Evolutionary conservation across 2,113 vertebrate species (phyloP), one percentile per base, ranked within the genome.

Genomic region (Ceratotherium simum): DNA sequence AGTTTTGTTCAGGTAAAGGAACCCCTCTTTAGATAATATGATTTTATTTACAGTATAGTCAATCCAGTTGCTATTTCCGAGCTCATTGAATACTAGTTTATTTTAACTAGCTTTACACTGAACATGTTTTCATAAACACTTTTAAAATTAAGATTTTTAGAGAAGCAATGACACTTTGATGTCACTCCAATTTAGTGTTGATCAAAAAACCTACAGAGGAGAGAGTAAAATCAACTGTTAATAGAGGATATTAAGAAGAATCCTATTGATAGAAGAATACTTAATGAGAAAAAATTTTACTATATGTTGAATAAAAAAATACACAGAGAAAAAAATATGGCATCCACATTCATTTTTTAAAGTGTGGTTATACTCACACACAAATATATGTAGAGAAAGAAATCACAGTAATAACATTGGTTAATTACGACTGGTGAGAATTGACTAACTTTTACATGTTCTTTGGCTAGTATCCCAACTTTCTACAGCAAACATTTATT

Each of bases 121-220:
- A 87, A 31, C 60, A 42, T 86, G 67, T 72, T 85, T 95, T 92
- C 69, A 90, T 75, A 80, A 93, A 46, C 42, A 65, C 13, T 56
- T 86, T 89, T 67, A 51, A 94, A 93, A 76, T 81, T 42, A 72
- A 85, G 39, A 79, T 60, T 65, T 96, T 86, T 72, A 90, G 14
- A 89, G 27, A 86, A 86, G 27, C 86, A 84, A 84, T 93, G 51
- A 81, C 17, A 88, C 6, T 94, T 81, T 60, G 18, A 42, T 73
- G 29, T 42, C 79, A 81, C 9, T 79, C 48, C n/a, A 95, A 20
- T 79, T 75, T 80, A 69, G n/a, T 65, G 70, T 2, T 62, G 25
- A 42, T 83, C 14, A 16, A 89, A 79, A 92, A 75, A 67, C n/a
- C 3, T 70, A 72, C 21, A 73, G 23, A 91, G 18, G 65, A 84